phyloP scores from a whole-genome alignment of 2,888 invertebrate species.

The Stratiomys singularior region DNA sequence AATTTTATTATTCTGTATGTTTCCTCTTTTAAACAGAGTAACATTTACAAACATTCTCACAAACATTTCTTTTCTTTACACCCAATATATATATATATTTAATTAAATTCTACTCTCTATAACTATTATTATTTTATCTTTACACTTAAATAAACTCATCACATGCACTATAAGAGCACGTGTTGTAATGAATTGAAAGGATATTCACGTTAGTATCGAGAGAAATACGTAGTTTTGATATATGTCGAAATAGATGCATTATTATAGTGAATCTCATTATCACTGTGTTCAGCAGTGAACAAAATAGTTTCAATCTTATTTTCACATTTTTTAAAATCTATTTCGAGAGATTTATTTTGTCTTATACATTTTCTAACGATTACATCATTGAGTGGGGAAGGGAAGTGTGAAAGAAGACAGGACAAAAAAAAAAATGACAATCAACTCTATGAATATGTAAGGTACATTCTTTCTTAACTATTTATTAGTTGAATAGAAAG shows the following conservation, averaged over 20 bases:
- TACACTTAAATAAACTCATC: background rate
- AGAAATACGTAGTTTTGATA: background rate
- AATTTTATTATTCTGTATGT: constrained; percentile 10
- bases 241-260: too few relatives aligned
- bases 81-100: constrained; percentile 3
- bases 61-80: constrained; percentile 17
- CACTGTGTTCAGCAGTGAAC: too few relatives aligned
- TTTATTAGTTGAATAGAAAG: too few relatives aligned
- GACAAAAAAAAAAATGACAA: too few relatives aligned
- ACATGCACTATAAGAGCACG: constrained; percentile 39
- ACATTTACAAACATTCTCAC: constrained; percentile 41
- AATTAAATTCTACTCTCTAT: constrained; percentile 3
- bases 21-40: constrained; percentile 36
- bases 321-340: background rate
- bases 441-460: too few relatives aligned
- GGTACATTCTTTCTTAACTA: too few relatives aligned
- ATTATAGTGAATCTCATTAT: too few relatives aligned
- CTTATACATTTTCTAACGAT: background rate
- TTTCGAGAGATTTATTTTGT: background rate
- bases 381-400: too few relatives aligned
- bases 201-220: background rate
- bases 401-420: too few relatives aligned
- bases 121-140: background rate
- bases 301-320: background rate
- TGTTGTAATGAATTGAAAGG: background rate